Conservation (phyloP, 2,888 invertebrate species). For the Entomobrya multifasciata region DNA sequence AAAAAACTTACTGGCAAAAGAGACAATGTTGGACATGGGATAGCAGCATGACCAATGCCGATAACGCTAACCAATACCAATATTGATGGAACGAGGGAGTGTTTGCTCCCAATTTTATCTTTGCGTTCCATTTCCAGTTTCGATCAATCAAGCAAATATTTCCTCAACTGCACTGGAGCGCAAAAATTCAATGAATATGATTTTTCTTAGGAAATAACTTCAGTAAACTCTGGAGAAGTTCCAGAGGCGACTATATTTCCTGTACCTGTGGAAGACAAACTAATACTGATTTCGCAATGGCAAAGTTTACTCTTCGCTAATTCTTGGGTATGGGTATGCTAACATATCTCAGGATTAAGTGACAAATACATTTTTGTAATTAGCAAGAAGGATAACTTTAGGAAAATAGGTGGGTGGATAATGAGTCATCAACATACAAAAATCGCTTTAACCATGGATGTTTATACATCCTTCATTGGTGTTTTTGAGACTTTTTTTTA, state of each 20-base stretch:
- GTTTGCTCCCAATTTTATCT: too few species aligned
- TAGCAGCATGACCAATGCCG: conserved; percentile 11
- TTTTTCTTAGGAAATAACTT: too few species aligned
- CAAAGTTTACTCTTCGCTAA: neutral
- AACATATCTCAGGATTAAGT: too few species aligned
- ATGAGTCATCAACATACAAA: too few species aligned
- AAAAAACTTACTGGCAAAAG: conserved; percentile 47
- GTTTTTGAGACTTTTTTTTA: neutral
- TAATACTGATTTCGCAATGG: conserved; percentile 7
- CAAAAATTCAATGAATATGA: neutral
- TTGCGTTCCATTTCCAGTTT: too few species aligned
- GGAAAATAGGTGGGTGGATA: too few species aligned
- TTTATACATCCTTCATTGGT: too few species aligned
- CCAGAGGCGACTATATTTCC: neutral
- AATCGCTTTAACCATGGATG: too few species aligned
- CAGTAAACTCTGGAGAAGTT: conserved; percentile 12
- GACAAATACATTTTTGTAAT: neutral
- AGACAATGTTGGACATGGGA: conserved; percentile 54
- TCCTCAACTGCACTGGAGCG: neutral
- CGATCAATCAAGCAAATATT: too few species aligned
- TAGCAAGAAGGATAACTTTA: too few species aligned
- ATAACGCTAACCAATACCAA: neutral
- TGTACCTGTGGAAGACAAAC: neutral
- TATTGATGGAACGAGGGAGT: neutral
- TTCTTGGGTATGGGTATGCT: neutral